Evolutionary conservation across 2,113 vertebrate species (phyloP).

Genomic region (Lophochroa leadbeateri): DNA sequence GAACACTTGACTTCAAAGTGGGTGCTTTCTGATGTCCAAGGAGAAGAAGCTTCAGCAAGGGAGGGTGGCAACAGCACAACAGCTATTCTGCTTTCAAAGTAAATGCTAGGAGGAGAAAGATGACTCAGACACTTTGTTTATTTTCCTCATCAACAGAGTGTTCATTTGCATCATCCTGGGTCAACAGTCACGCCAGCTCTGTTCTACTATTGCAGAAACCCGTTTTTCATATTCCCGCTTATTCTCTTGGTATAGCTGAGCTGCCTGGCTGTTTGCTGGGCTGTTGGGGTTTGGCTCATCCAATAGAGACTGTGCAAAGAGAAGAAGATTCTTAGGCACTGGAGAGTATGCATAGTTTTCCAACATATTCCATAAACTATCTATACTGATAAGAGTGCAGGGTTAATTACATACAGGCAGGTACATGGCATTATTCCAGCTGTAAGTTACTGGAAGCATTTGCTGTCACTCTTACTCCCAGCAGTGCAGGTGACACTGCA

Average conservation of each 20-base stretch:
- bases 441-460: background rate
- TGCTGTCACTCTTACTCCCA: accelerated
- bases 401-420: background rate
- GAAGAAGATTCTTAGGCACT: slow-evolving; percentile 17
- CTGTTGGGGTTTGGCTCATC: slow-evolving; percentile 99
- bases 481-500: background rate
- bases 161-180: slow-evolving; percentile 80
- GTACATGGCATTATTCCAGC: accelerated
- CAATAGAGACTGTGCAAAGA: slow-evolving; percentile 88
- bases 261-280: slow-evolving; percentile 98
- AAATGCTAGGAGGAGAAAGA: slow-evolving; percentile 84
- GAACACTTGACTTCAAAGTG: slow-evolving; percentile 89
- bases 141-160: slow-evolving; percentile 84
- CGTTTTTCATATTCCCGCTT: slow-evolving; percentile 98
- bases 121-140: slow-evolving; percentile 82
- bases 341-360: accelerated
- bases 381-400: accelerated
- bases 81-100: slow-evolving; percentile 90
- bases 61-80: slow-evolving; percentile 86
- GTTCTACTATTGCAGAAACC: slow-evolving; percentile 98
- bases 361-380: background rate
- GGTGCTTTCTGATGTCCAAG: slow-evolving; percentile 81
- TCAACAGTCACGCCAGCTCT: slow-evolving; percentile 99
- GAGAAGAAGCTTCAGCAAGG: slow-evolving; percentile 80
- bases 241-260: slow-evolving; percentile 99